A percentile compares a stretch with the other conserved stretches of the same genome.
These are phyloP conservation scores for human DNA, from an alignment of 2,113 vertebrate species.

Conservation along the genomic window GRCh38 chr3:197367501-197368000, in stretches of 20 bases:
- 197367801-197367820: not conserved
- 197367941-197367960: conserved; percentile 12
- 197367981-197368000: not conserved
- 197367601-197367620: not conserved
- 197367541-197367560: conserved; percentile 44
- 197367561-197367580: conserved; percentile 35
- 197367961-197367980: not conserved
- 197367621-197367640: not conserved
- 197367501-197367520: not conserved
- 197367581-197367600: conserved; percentile 33
- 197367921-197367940: conserved; percentile 15
- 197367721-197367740: not conserved
- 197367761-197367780: not conserved
- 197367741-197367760: not conserved
- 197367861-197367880: not conserved
- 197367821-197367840: not conserved
- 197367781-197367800: not conserved
- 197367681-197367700: not conserved
- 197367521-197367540: not conserved
- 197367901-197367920: not conserved
- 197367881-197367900: not conserved
- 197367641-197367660: not conserved
- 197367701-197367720: not conserved
- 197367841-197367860: not conserved
- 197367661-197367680: not conserved